Percentiles rank a stretch among this genome's conserved stretches.
Conservation (phyloP, 1,140 invertebrate genomes). For the Phymorhynchus buccinoides region DNA sequence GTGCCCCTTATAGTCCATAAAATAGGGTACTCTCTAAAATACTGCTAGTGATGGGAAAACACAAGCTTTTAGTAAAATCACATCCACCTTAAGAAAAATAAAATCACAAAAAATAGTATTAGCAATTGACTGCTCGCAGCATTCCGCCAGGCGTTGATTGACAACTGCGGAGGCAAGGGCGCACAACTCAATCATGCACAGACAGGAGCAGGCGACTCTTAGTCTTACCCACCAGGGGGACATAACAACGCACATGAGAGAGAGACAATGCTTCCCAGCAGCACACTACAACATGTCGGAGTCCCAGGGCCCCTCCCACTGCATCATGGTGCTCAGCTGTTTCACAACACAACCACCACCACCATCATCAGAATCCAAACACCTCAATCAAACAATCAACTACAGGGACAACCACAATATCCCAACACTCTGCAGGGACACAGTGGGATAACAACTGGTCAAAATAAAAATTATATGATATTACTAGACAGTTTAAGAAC, state of each 20-base stretch:
- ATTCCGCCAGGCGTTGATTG: background rate
- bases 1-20: too few relatives aligned
- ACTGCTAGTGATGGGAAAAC: too few relatives aligned
- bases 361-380: background rate
- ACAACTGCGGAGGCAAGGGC: background rate
- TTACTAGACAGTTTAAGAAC: too few relatives aligned
- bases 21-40: too few relatives aligned
- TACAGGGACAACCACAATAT: background rate
- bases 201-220: slow-evolving; percentile 19
- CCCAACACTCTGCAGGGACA: background rate
- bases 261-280: background rate
- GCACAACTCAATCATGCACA: slow-evolving; percentile 19
- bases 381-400: background rate
- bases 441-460: background rate
- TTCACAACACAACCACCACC: background rate
- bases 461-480: background rate
- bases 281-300: slow-evolving; percentile 39
- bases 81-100: background rate
- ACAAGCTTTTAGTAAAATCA: too few relatives aligned
- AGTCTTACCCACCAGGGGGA: slow-evolving; percentile 14
- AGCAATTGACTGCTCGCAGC: background rate
- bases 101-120: background rate
- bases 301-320: slow-evolving; percentile 34
- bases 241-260: background rate
- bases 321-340: slow-evolving; percentile 31